Evolutionary conservation across 2,888 invertebrate species (phyloP), one percentile per base, ranked within the genome.

Genomic region (Cotesia congregata): DNA sequence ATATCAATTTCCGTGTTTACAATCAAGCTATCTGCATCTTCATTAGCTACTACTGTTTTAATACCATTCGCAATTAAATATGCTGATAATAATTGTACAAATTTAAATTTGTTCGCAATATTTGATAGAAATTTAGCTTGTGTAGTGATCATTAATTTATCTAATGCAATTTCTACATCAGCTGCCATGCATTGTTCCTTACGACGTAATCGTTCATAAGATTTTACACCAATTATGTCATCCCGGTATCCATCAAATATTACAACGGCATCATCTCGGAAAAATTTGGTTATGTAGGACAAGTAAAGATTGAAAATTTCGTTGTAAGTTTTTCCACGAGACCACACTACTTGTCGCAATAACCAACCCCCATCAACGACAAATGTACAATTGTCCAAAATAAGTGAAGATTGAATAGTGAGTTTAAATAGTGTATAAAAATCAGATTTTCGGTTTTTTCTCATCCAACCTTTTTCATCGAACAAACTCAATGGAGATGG

Each of bases 331-430:
- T 72, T 30, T 15, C 76, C 77, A 39, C 75, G 76, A 3, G 77
- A 78, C 81, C 80, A 81, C 12, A 72, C 64, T 9, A 82, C 75
- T 7, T 71, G 71, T 20, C 78, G 80, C 15, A 80, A 61, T 40
- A 82, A 71, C 72, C 77, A 81, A 7, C 80, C 83, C 3, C 82
- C 81, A 71, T 82, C 82, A 15, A 82, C 75, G 1, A 83, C 78
- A 62, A 72, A 73, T 5, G n/a, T 50, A 15, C 30, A 75, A 50
- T 20, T 69, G 0, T 7, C 1, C 1, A 77, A 1, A n/a, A 72
- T 20, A 9, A 9, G 7, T n/a, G 17, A 3, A 9, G 50, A 41
- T 39, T 3, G 20, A 64, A 67, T 41, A 1, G 7, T 6, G 3
- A 75, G 9, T 9, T 41, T 9, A 17, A 77, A 80, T 1, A 70